Conservation (phyloP, 2,888 invertebrate genomes). For the Drosophila koepferae region DNA sequence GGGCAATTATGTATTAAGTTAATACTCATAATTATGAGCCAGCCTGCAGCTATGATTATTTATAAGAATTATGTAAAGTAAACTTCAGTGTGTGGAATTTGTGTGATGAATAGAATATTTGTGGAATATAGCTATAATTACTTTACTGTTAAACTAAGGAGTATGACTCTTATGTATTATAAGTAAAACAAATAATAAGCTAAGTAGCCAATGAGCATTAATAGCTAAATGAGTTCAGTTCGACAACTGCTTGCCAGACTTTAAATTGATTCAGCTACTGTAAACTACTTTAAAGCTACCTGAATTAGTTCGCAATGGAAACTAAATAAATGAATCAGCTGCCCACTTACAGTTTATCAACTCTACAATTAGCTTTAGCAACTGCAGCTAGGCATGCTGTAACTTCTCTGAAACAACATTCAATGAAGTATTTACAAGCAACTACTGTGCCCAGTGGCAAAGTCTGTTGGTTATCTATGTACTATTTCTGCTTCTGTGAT, state of each 20-base stretch:
- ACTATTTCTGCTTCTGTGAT: background rate
- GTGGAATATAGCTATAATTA: no score
- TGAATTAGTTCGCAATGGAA: background rate
- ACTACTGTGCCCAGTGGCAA: background rate
- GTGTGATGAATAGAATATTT: no score
- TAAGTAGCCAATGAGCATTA: background rate
- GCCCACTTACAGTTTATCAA: background rate
- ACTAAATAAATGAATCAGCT: background rate
- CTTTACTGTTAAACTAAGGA: no score
- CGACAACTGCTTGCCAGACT: background rate
- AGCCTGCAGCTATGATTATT: background rate
- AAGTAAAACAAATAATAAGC: background rate
- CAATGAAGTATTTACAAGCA: background rate
- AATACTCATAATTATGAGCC: background rate
- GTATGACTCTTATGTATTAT: background rate
- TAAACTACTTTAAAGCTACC: background rate
- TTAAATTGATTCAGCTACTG: background rate
- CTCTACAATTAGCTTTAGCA: background rate
- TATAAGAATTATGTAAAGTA: no score
- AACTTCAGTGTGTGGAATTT: background rate
- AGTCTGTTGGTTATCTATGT: constrained; percentile 7
- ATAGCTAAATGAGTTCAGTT: background rate
- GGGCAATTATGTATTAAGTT: background rate
- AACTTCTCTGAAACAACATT: background rate
- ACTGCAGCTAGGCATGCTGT: background rate